Evolutionary conservation across 1,140 invertebrate species (phyloP), one percentile per base, ranked within the genome.

Genomic region (Drosophila jambulina): DNA sequence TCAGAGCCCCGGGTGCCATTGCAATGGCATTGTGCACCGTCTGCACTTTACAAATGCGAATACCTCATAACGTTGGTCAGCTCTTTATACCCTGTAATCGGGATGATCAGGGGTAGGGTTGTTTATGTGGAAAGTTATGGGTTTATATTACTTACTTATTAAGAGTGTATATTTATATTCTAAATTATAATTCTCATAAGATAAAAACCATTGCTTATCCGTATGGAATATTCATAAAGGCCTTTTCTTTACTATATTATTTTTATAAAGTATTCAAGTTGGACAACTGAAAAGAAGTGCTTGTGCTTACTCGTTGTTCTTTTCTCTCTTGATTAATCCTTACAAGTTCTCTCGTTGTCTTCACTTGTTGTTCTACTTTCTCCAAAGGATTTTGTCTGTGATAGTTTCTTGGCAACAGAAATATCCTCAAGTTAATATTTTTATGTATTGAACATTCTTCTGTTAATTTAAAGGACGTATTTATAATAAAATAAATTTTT

Each of bases 11-110:
- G 53, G 53, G 53, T 38, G 32, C 57, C 46, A 46, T 63, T n/a
- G n/a, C n/a, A n/a, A n/a, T n/a, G n/a, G n/a, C n/a, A n/a, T n/a
- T 87, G 77, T 79, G 70, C 76, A 75, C 62, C 71, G 75, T 87
- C 84, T 88, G 84, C 85, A 90, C 72, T 88, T 88, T 90, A 61
- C 83, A 87, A 87, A 70, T 51, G 48, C 53, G 27, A 25, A 80
- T 83, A 78, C 84, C 82, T 90, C 84, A 88, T 88, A 88, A 88
- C 78, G 80, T 81, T 83, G 74, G 76, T 62, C 80, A 77, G 60
- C 54, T 68, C 49, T 45, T 57, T 46, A 23, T 38, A 56, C 21
- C 53, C 53, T 56, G 15, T 38, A 38, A n/a, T 25, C 5, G 53
- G 1, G 0, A 15, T 10, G 21, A 1, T 1, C 9, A 6, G 0